Evolutionary conservation across 2,113 vertebrate genomes (phyloP).

Genomic region (Podarcis cretensis): DNA sequence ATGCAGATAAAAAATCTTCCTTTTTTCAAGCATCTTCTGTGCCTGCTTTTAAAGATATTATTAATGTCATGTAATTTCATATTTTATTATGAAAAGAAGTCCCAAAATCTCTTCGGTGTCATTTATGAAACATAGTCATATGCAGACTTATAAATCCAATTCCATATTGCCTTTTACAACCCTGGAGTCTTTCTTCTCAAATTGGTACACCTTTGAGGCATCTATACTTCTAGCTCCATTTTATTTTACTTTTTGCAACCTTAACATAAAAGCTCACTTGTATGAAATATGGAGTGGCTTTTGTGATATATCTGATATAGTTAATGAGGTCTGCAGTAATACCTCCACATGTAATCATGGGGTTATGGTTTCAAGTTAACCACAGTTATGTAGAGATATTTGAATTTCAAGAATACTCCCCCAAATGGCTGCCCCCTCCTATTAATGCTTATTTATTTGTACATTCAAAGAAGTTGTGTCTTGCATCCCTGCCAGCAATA

Average conservation of each 20-base stretch:
- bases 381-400: neutral
- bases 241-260: neutral
- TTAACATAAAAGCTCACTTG: neutral
- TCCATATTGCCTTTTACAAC: neutral
- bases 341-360: neutral
- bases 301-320: neutral
- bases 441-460: too few relatives aligned
- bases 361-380: neutral
- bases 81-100: neutral
- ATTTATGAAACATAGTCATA: neutral
- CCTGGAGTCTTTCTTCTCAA: neutral
- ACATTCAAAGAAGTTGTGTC: too few relatives aligned
- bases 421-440: too few relatives aligned
- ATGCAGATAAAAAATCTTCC: neutral
- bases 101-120: neutral
- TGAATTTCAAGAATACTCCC: too few relatives aligned
- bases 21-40: neutral
- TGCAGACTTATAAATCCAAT: neutral
- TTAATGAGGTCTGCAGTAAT: neutral
- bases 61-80: neutral
- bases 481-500: too few relatives aligned
- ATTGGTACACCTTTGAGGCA: neutral
- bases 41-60: slow-evolving; percentile 10
- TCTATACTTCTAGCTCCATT: neutral
- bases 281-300: neutral